phyloP scores from a whole-genome alignment of 2,888 invertebrate species.

The Philaethria dido region DNA sequence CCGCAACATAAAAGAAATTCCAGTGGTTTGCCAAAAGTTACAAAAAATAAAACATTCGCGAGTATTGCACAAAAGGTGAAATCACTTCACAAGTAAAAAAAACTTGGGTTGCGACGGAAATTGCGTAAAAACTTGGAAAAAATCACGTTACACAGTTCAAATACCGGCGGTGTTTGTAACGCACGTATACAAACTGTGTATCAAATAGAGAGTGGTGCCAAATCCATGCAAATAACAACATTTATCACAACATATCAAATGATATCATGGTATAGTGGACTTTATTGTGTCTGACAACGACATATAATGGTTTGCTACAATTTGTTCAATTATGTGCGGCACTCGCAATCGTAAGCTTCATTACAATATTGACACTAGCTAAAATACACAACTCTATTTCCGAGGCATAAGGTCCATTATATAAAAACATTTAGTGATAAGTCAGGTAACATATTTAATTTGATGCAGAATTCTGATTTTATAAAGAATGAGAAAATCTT shows the following conservation, averaged over 20 bases:
- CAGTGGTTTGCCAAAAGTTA: slow-evolving; percentile 38
- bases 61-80: slow-evolving; percentile 24
- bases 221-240: slow-evolving; percentile 42
- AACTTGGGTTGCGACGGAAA: slow-evolving; percentile 28
- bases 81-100: slow-evolving; percentile 36
- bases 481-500: slow-evolving; percentile 21
- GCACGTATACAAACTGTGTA: slow-evolving; percentile 41
- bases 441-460: slow-evolving; percentile 22
- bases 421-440: neutral
- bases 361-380: slow-evolving; percentile 43
- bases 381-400: slow-evolving; percentile 33
- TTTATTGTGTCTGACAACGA: slow-evolving; percentile 28
- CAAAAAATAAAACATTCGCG: slow-evolving; percentile 31
- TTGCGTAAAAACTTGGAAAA: slow-evolving; percentile 33
- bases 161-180: slow-evolving; percentile 33
- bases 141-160: slow-evolving; percentile 30
- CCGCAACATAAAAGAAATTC: slow-evolving; percentile 45
- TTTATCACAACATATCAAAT: slow-evolving; percentile 34
- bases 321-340: slow-evolving; percentile 21
- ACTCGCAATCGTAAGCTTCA: slow-evolving; percentile 39
- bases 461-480: slow-evolving; percentile 25
- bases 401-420: slow-evolving; percentile 36
- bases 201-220: slow-evolving; percentile 46
- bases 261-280: slow-evolving; percentile 30
- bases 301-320: slow-evolving; percentile 21